phyloP scores from a whole-genome alignment of 2,888 invertebrate genomes.

The Crossocerus cetratus region DNA sequence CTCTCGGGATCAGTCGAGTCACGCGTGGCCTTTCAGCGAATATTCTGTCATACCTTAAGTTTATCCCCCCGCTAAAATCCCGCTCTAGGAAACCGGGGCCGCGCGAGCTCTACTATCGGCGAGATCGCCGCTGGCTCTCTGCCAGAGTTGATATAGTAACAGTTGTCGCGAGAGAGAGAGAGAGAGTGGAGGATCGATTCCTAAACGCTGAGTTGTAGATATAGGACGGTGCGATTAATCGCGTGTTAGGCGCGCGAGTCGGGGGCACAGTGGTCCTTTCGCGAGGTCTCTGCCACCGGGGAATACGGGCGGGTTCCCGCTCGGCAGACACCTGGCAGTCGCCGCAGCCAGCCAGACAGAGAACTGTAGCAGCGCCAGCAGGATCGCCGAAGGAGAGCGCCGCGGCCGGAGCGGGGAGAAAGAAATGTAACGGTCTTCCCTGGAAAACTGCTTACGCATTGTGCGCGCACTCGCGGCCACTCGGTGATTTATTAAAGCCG shows the following conservation, averaged over 20 bases:
- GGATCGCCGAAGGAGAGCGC: too few species aligned
- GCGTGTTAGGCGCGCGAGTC: background rate
- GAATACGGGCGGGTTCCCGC: background rate
- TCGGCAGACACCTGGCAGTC: background rate
- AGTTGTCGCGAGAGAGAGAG: background rate
- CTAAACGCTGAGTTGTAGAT: background rate
- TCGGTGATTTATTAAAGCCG: constrained; percentile 21
- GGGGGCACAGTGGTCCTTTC: background rate
- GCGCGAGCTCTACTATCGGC: too few species aligned
- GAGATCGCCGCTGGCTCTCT: too few species aligned
- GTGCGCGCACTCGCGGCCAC: background rate
- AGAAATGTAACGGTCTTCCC: constrained; percentile 28
- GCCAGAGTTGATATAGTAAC: background rate
- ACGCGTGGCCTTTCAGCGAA: too few species aligned
- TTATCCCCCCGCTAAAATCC: too few species aligned
- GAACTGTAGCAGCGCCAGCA: background rate
- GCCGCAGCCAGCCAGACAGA: background rate
- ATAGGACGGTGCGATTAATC: constrained; percentile 4
- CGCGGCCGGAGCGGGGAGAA: constrained; percentile 8
- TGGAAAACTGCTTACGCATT: constrained; percentile 25
- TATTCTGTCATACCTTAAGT: too few species aligned
- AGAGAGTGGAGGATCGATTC: background rate
- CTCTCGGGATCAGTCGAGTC: too few species aligned
- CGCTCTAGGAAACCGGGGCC: too few species aligned
- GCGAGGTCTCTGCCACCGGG: too few species aligned